Evolutionary conservation across 2,797 vertebrate species (phyloP), one percentile per base, ranked within the genome.

Genomic region (Xiphophorus birchmanni): DNA sequence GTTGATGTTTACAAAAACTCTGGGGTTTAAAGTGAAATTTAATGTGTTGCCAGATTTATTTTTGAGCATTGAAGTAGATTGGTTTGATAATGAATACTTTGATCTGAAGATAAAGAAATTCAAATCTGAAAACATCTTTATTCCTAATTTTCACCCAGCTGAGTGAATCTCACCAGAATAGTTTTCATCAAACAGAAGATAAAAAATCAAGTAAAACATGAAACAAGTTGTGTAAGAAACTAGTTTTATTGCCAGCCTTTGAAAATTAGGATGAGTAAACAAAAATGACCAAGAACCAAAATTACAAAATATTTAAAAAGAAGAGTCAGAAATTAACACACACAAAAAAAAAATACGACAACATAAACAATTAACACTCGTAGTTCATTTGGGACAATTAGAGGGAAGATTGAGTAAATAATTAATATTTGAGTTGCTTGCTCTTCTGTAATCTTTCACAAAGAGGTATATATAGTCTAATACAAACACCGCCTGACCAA

Each of bases 201-300:
- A 32, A 1, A 1, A 37, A 65, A 58, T 26, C 8, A 58, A 74
- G 52, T 29, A 29, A n/a, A 75, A 60, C 74, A 45, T 4, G 21
- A 54, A 17, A 26, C 48, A 52, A 74, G 73, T 26, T 74, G 32
- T 74, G 10, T 21, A 74, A 54, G 18, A 74, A 74, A 26, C 73
- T 74, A 52, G 48, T 54, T 74, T 74, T 74, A 74, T 32, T 74
- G 47, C 47, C 13, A 50, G 18, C 13, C 29, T 74, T 35, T 74
- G 72, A 18, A 74, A 74, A 74, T 74, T 29, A 35, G 45, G 47
- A 37, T 23, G 63, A 67, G 35, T 32, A 35, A 73, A 47, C 42
- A 50, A n/a, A 73, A 73, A 73, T 48, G 72, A 73, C 47, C 29
- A 63, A 63, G 32, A 52, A 44, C 4, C 47, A 35, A 74, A 35